A percentile compares a stretch with the other conserved stretches of the same genome.
Evolutionary conservation across 2,113 vertebrate genomes (phyloP).

Genomic region (Malurus elegans): DNA sequence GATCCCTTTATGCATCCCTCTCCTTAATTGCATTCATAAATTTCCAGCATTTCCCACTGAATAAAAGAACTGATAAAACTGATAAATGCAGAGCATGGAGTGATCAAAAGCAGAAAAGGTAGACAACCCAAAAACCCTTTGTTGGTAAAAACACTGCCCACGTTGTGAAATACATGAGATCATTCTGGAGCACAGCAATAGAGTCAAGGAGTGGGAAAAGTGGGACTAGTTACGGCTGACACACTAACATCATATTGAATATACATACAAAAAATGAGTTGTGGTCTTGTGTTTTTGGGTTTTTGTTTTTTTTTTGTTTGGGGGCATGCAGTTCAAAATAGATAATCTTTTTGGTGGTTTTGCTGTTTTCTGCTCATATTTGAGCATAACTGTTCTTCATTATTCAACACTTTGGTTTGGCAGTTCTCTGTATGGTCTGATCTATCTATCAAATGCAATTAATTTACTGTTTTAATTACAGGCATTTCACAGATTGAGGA

Average conservation of each 20-base stretch:
- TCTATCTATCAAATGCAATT: not conserved
- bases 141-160: not conserved
- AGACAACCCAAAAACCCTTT: not conserved
- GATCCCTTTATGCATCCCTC: not conserved
- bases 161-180: not conserved
- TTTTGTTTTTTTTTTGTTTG: not conserved
- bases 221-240: not conserved
- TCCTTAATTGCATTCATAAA: not conserved
- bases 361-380: not conserved
- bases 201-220: not conserved
- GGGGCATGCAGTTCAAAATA: not conserved
- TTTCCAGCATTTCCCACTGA: not conserved
- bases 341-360: not conserved
- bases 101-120: not conserved
- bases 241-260: not conserved
- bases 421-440: not conserved
- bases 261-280: not conserved
- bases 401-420: not conserved
- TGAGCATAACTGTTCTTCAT: not conserved
- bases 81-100: not conserved
- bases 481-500: not conserved
- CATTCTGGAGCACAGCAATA: not conserved
- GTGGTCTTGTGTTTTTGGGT: accelerated
- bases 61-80: not conserved
- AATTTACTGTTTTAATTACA: not conserved